Conservation (phyloP, 2,888 invertebrate species). For the Ophioninae sp. region DNA sequence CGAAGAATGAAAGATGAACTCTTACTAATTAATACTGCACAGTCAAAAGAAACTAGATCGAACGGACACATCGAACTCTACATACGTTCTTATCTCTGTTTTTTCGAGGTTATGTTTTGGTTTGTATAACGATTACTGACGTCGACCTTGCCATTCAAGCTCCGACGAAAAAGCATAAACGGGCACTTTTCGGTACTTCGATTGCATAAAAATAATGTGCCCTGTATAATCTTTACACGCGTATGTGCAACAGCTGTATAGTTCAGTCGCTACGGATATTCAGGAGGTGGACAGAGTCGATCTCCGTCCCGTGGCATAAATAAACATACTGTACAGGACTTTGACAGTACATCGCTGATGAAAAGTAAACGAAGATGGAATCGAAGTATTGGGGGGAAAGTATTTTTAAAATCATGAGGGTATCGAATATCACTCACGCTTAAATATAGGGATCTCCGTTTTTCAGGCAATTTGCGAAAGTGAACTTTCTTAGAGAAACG, state of each 20-base stretch:
- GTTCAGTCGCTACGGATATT: constrained; percentile 3
- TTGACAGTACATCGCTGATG: background rate
- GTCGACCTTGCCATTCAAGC: constrained; percentile 31
- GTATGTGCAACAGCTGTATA: background rate
- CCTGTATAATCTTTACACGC: background rate
- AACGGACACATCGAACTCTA: background rate
- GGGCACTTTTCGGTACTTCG: background rate
- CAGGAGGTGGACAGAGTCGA: constrained; percentile 8
- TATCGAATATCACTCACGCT: background rate
- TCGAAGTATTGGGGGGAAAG: constrained; percentile 11
- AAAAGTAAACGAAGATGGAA: background rate
- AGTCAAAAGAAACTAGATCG: background rate
- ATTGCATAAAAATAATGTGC: constrained; percentile 41
- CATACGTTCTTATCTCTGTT: background rate
- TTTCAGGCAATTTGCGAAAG: constrained; percentile 20
- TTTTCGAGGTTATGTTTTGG: constrained; percentile 37
- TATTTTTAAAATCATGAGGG: constrained; percentile 1
- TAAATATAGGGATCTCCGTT: background rate
- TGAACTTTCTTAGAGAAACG: background rate
- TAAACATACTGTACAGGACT: background rate
- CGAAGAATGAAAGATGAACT: background rate
- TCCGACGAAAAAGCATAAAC: background rate
- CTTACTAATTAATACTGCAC: background rate
- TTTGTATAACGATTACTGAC: background rate
- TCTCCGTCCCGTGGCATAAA: background rate